Evolutionary conservation across 2,113 vertebrate genomes (phyloP).

Genomic region (Dicentrarchus labrax): DNA sequence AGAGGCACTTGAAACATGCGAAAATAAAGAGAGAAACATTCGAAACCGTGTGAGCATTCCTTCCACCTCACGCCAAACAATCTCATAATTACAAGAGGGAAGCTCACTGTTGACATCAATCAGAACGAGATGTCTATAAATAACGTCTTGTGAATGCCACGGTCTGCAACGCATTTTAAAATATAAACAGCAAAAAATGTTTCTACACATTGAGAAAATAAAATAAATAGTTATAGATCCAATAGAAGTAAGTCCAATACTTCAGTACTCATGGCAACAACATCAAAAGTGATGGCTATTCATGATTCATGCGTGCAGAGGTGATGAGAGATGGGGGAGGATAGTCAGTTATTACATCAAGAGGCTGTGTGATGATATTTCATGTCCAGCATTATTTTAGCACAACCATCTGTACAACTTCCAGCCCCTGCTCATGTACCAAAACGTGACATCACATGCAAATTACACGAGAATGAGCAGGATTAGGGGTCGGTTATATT

Average conservation of each 20-base stretch:
- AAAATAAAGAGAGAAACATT: constrained; percentile 16
- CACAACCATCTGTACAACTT: constrained; percentile 51
- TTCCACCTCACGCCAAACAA: constrained; percentile 31
- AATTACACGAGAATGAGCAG: background rate
- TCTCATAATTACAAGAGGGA: constrained; percentile 26
- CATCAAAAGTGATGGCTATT: constrained; percentile 47
- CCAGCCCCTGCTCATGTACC: constrained; percentile 12
- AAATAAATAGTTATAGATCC: background rate
- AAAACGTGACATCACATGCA: background rate
- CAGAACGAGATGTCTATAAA: constrained; percentile 51
- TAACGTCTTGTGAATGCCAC: constrained; percentile 44
- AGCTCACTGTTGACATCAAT: constrained; percentile 48
- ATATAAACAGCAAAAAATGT: constrained; percentile 1
- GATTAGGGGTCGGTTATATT: background rate
- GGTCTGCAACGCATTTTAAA: background rate
- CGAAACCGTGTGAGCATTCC: constrained; percentile 15
- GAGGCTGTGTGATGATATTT: constrained; percentile 55
- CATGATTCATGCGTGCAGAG: constrained; percentile 69
- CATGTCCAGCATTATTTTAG: constrained; percentile 53
- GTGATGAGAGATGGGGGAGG: constrained; percentile 61
- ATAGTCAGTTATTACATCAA: constrained; percentile 50
- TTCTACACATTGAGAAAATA: constrained; percentile 2
- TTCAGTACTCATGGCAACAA: constrained; percentile 60
- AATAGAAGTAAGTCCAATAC: constrained; percentile 4
- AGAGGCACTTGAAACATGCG: background rate